Evolutionary conservation across 2,888 invertebrate species (phyloP).

Genomic region (Orthosia gracilis): DNA sequence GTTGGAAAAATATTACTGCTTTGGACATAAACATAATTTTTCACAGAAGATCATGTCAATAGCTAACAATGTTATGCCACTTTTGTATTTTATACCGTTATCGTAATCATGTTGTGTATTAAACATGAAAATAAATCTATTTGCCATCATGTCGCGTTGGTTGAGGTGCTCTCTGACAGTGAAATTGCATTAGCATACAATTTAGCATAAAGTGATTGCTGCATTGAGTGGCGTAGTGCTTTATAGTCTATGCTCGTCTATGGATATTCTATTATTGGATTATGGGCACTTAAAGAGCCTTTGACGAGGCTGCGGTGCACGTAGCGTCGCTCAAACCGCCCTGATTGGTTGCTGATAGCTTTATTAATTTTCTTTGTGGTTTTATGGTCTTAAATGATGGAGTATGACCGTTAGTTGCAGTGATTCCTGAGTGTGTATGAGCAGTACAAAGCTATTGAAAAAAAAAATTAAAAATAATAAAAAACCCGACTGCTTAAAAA

Average conservation of each 20-base stretch:
- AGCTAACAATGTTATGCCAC: background rate
- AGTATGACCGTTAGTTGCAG: too few species aligned
- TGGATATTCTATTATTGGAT: background rate
- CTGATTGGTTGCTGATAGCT: background rate
- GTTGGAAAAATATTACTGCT: too few species aligned
- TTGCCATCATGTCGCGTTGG: background rate
- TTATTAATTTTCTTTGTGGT: too few species aligned
- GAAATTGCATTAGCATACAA: slow-evolving; percentile 31
- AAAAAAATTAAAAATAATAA: too few species aligned
- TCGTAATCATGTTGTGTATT: background rate
- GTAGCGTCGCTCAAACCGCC: too few species aligned
- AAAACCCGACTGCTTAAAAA: too few species aligned
- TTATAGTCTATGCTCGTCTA: background rate
- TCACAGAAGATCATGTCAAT: background rate
- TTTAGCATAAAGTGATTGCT: slow-evolving; percentile 23
- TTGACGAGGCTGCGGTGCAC: background rate
- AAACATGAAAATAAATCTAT: background rate
- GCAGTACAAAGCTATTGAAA: too few species aligned
- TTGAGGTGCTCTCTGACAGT: background rate
- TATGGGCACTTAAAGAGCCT: background rate
- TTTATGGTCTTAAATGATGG: too few species aligned
- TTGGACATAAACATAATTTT: too few species aligned
- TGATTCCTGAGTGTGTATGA: too few species aligned
- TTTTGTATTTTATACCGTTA: background rate
- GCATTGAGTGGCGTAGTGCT: background rate